Base-by-base conservation (phyloP, 1,140 invertebrate genomes). In the honey bee (Apis mellifera) region DNA sequence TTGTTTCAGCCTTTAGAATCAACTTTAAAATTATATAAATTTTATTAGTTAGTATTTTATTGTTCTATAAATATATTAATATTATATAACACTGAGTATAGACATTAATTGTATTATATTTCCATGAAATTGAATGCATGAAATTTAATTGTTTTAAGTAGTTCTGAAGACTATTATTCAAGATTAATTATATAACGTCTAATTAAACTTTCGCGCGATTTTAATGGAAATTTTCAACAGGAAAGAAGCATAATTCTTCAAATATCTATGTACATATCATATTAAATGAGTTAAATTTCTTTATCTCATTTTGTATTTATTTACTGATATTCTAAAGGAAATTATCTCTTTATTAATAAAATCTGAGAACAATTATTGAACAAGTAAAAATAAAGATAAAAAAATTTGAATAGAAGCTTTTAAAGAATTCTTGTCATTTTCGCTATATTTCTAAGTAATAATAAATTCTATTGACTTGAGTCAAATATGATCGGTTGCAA, bases 401-500 rank as follows among this genome's bases (percentile, higher is more conserved):
- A 64, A 65, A 65, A 62, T 0, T 15, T 62, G 23, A n/a, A 64
- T 11, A 8, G 13, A 26, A 19, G 26, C 19, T 32, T 12, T 9
- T 17, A 26, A 57, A 65, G 21, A 48, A 72, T 78, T 60, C 54
- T 9, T 32, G 42, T 17, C 32, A n/a, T 84, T 84, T 74, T 50
- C 70, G 60, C 78, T 64, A 54, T 60, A 48, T 82, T 78, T 72
- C 78, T 62, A 62, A 21, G 32, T 23, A n/a, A n/a, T n/a, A 65
- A 76, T 74, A 82, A 78, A 86, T 82, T 87, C 42, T 60, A 80
- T n/a, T n/a, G 19, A 65, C 48, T 65, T 57, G 2, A 57, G 11
- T 4, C 8, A 15, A 78, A 54, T 23, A 50, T 69, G 52, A 1
- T 11, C 13, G 4, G 54, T 59, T 69, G 62, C 32, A 12, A 71